A percentile compares a stretch with the other conserved stretches of the same genome.
Evolutionary conservation across 2,797 vertebrate genomes (phyloP).

Genomic region (Pangasius krempfi): DNA sequence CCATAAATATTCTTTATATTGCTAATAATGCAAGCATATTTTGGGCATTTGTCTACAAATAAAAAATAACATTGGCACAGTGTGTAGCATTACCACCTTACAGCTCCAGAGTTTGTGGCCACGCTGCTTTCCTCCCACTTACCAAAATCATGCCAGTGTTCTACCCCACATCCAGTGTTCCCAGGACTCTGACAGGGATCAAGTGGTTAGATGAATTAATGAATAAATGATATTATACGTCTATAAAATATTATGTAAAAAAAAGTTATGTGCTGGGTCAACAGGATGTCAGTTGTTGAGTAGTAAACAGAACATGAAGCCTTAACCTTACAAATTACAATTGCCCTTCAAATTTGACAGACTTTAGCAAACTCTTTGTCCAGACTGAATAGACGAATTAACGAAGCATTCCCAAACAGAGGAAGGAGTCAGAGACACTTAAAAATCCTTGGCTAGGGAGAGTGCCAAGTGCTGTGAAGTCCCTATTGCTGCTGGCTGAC

Average conservation of each 20-base stretch:
- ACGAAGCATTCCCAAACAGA: not conserved
- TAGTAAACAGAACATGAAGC: no score
- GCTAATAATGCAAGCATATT: not conserved
- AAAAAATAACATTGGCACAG: not conserved
- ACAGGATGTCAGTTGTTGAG: not conserved
- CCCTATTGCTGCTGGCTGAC: slow-evolving; percentile 30
- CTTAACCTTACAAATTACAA: not conserved
- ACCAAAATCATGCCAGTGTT: not conserved
- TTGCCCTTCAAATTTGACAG: slow-evolving; percentile 12
- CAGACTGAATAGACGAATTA: slow-evolving; percentile 15
- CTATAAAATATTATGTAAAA: not conserved
- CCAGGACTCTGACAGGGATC: not conserved
- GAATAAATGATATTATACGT: not conserved
- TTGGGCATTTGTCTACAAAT: not conserved
- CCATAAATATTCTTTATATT: not conserved
- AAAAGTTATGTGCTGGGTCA: not conserved
- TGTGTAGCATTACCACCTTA: no score
- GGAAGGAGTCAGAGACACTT: slow-evolving; percentile 17
- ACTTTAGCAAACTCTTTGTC: not conserved
- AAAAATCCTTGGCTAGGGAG: slow-evolving; percentile 35
- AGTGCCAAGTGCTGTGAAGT: slow-evolving; percentile 10
- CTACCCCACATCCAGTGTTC: not conserved
- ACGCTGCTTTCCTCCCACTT: not conserved
- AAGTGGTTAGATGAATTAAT: not conserved
- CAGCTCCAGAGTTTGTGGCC: not conserved